These are phyloP conservation scores for Helicorthomorpha holstii DNA, from an alignment of 1,140 invertebrate species.

Conservation along the genomic window DNA sequence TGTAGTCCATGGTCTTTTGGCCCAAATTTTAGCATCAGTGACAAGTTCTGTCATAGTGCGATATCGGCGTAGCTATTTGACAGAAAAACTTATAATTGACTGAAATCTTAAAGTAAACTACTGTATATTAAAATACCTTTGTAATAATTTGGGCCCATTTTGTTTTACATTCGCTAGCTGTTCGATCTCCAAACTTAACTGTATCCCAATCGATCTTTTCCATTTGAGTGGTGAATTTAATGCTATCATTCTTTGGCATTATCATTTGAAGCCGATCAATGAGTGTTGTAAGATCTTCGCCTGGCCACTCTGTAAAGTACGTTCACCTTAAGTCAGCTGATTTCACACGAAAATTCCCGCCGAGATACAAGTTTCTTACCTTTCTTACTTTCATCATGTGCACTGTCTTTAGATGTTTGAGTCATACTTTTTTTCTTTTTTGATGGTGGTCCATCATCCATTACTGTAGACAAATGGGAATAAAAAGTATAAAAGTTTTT, in stretches of 20 bases:
- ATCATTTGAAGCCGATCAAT: conserved; percentile 11
- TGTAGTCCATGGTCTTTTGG: conserved; percentile 26
- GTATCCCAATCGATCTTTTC: conserved; percentile 17
- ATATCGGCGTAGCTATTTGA: conserved; percentile 24
- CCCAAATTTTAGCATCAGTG: conserved; percentile 29
- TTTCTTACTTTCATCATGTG: no score
- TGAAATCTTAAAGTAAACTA: neutral
- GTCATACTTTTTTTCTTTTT: no score
- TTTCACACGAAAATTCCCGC: conserved; percentile 8
- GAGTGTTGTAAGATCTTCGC: conserved; percentile 14
- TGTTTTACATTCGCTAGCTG: conserved; percentile 25
- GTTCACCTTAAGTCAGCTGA: no score
- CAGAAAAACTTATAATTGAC: neutral
- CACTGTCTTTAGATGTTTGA: no score
- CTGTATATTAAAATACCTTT: conserved; percentile 10
- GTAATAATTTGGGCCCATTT: conserved; percentile 23
- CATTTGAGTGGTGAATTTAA: conserved; percentile 15
- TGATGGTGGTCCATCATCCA: no score
- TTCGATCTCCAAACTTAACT: conserved; percentile 17
- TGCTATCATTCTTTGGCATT: conserved; percentile 16
- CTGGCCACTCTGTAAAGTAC: conserved; percentile 5
- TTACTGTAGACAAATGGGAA: no score
- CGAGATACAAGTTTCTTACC: no score
- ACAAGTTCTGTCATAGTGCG: conserved; percentile 30
- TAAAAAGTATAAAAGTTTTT: no score